Conservation (phyloP, 2,797 vertebrate genomes). For the Chaunax sp. region DNA sequence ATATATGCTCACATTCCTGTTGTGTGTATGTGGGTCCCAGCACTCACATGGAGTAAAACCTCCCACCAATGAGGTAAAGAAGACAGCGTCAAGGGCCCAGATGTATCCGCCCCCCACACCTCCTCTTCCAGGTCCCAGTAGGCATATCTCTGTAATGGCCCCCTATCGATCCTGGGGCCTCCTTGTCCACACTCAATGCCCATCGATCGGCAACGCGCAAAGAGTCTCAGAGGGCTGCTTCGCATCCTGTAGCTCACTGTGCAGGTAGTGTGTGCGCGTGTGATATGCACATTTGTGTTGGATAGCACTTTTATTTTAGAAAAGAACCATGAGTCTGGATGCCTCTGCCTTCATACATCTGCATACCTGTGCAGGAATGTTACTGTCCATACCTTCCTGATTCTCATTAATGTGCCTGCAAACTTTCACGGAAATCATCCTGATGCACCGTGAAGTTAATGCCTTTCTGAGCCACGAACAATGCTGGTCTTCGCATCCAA, state of each 20-base stretch:
- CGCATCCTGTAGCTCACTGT: conserved; percentile 60
- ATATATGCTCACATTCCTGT: conserved; percentile 15
- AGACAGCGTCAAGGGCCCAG: conserved; percentile 60
- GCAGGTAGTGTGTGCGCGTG: conserved; percentile 26
- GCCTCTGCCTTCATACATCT: not conserved
- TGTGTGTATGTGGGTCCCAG: conserved; percentile 21
- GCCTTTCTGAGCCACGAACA: conserved; percentile 43
- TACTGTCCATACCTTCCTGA: not conserved
- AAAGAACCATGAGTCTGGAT: conserved; percentile 12
- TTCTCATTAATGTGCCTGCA: conserved; percentile 16
- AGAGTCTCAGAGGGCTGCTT: conserved; percentile 78
- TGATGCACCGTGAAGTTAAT: conserved; percentile 28
- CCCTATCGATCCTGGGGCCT: conserved; percentile 77
- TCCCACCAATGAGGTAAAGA: conserved; percentile 46
- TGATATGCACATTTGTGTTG: conserved; percentile 41
- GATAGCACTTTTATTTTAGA: conserved; percentile 38
- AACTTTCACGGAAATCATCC: conserved; percentile 46
- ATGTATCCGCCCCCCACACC: conserved; percentile 45
- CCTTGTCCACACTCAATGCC: conserved; percentile 80
- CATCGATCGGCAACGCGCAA: conserved; percentile 78
- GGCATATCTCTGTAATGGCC: conserved; percentile 82
- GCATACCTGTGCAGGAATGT: not conserved
- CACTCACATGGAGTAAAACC: conserved; percentile 60
- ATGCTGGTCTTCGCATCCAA: conserved; percentile 31
- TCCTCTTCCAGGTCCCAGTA: conserved; percentile 45